Base-by-base conservation (phyloP, 2,113 vertebrate genomes). In the Caranx ignobilis region DNA sequence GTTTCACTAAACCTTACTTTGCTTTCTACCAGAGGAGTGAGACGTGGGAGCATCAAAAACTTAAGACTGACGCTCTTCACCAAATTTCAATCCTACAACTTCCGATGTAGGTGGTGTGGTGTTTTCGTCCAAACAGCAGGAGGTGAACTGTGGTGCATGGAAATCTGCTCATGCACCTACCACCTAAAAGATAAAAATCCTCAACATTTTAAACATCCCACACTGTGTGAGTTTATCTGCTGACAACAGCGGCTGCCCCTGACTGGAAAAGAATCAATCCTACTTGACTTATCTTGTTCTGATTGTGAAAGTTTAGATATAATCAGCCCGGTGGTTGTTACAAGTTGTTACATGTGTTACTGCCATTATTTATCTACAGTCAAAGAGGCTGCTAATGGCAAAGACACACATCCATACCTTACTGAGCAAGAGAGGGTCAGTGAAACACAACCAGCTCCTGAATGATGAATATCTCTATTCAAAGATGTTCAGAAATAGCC, bases 401-500 rank as follows among this genome's bases (percentile, higher is more conserved):
- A 59, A 65, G 62, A 47, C 10, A 54, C 35, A 64, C 32, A 0
- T 57, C n/a, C 68, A 21, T 37, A 59, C 18, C 47, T 74, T 52
- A 34, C 13, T 50, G 47, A 67, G 31, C 43, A 57, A 21, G 21
- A 89, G 71, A 64, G 52, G 65, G 52, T 83, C 74, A 57, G 37
- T 37, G 59, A 77, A 67, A 67, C n/a, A 68, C 66, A 73, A 55
- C 50, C 11, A 66, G 43, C 47, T 82, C 26, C 45, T 84, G 54
- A 84, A 87, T 79, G 80, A 87, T 82, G 56, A 76, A 71, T 71
- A 80, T 79, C 62, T 75, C 50, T 47, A 80, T 79, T 79, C 59
- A 85, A 59, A 81, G 66, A 34, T 6, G 75, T 61, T 70, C 62
- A 78, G 56, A 90, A 91, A 89, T 82, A 89, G 86, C 82, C 54